Evolutionary conservation across 2,113 vertebrate genomes (phyloP).

Genomic region (Neomonachus schauinslandi): DNA sequence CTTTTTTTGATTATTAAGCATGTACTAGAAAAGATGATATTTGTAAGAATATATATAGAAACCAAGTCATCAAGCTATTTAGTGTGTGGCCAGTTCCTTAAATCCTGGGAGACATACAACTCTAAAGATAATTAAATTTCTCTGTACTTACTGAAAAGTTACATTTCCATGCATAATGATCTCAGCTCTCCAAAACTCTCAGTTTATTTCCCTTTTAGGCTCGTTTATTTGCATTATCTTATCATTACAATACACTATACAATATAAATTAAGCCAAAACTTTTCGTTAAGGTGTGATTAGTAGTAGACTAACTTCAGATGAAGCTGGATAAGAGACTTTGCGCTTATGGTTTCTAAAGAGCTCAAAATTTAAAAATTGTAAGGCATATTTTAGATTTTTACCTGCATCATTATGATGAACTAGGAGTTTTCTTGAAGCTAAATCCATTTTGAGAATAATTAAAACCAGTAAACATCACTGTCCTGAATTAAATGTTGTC

Average conservation of each 20-base stretch:
- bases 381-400: not conserved
- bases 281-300: not conserved
- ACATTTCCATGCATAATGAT: not conserved
- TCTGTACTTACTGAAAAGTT: not conserved
- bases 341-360: not conserved
- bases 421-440: not conserved
- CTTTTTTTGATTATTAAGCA: not conserved
- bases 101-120: not conserved
- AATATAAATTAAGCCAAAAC: not conserved
- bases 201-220: not conserved
- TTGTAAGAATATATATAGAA: not conserved
- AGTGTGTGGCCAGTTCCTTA: not conserved
- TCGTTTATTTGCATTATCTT: not conserved
- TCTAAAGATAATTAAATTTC: not conserved
- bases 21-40: slow-evolving; percentile 6
- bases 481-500: not conserved
- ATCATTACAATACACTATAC: not conserved
- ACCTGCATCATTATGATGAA: not conserved
- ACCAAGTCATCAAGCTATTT: not conserved
- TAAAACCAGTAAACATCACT: not conserved
- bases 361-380: not conserved
- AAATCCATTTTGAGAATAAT: slow-evolving; percentile 29
- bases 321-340: not conserved
- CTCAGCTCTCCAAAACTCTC: not conserved
- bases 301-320: not conserved